These are phyloP conservation scores for Myripristis jacobus DNA, from an alignment of 2,797 vertebrate genomes.

Conservation along the genomic window DNA sequence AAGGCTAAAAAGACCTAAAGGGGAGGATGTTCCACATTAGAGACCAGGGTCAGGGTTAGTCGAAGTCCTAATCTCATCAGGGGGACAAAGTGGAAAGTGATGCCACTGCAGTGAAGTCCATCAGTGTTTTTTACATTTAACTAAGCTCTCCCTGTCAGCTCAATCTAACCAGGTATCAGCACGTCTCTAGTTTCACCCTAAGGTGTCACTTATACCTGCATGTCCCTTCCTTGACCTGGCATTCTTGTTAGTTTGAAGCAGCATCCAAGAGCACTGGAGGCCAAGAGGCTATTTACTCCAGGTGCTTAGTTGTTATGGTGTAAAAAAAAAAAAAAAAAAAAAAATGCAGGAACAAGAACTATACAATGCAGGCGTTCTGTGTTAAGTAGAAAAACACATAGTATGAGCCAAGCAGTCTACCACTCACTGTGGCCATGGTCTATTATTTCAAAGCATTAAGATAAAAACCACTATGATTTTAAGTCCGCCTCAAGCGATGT, in stretches of 20 bases:
- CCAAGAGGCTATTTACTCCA: slow-evolving; percentile 36
- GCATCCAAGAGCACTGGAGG: slow-evolving; percentile 18
- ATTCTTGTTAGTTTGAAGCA: slow-evolving; percentile 13
- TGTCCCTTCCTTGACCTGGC: slow-evolving; percentile 54
- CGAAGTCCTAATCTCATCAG: slow-evolving; percentile 55
- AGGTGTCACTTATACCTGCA: slow-evolving; percentile 34
- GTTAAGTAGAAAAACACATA: slow-evolving; percentile 23
- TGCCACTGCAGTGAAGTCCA: slow-evolving; percentile 29
- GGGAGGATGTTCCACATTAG: slow-evolving; percentile 64
- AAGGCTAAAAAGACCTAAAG: slow-evolving; percentile 43
- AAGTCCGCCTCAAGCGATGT: slow-evolving; percentile 53
- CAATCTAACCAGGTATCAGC: slow-evolving; percentile 39
- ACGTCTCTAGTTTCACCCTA: slow-evolving; percentile 59
- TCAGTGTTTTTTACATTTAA: slow-evolving; percentile 41
- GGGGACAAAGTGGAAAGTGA: slow-evolving; percentile 48
- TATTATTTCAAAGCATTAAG: slow-evolving; percentile 64
- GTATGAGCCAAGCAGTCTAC: slow-evolving; percentile 16
- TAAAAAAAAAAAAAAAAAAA: slow-evolving; percentile 6
- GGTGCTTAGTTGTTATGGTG: slow-evolving; percentile 16
- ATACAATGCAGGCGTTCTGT: slow-evolving; percentile 31
- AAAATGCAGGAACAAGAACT: slow-evolving; percentile 12
- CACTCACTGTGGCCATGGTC: slow-evolving; percentile 37
- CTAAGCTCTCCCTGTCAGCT: slow-evolving; percentile 52
- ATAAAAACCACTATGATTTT: slow-evolving; percentile 57
- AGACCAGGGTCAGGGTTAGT: slow-evolving; percentile 58